Conservation (phyloP, 1,140 invertebrate genomes). For the Drosophila triauraria region DNA sequence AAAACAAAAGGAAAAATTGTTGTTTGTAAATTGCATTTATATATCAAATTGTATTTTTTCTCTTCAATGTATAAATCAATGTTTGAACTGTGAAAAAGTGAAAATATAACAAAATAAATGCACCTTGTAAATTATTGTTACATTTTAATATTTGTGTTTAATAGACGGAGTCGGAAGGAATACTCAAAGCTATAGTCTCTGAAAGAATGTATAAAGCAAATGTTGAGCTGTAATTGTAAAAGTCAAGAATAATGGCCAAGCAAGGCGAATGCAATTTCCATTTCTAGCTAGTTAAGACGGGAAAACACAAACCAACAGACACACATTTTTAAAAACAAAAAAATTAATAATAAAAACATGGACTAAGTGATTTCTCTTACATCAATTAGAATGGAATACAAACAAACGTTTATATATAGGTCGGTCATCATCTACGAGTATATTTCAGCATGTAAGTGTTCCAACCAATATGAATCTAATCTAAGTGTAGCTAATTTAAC, state of each 20-base stretch:
- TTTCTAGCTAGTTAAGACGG: conserved; percentile 38
- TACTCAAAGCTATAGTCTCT: conserved; percentile 17
- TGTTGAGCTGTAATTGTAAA: conserved; percentile 40
- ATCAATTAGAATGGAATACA: conserved; percentile 52
- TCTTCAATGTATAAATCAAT: conserved; percentile 63
- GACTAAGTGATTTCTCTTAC: conserved; percentile 71
- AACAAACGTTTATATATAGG: conserved; percentile 32
- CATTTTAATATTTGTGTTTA: conserved; percentile 58
- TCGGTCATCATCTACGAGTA: conserved; percentile 33
- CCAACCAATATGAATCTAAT: conserved; percentile 50
- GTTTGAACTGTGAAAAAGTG: conserved; percentile 46
- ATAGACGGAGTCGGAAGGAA: conserved; percentile 33
- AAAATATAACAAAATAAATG: conserved; percentile 54
- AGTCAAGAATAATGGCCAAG: conserved; percentile 8
- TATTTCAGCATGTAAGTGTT: conserved; percentile 70
- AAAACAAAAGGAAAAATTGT: conserved; percentile 19
- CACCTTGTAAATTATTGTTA: conserved; percentile 79
- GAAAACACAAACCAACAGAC: conserved; percentile 12
- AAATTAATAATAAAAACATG: conserved; percentile 23
- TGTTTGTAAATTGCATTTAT: conserved; percentile 74
- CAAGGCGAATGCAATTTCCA: conserved; percentile 25
- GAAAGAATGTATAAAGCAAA: conserved; percentile 23
- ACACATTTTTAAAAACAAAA: conserved; percentile 18
- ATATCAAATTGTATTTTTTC: conserved; percentile 59
- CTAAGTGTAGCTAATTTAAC: conserved; percentile 76